A percentile compares a stretch with the other conserved stretches of the same genome.
Conservation (phyloP, 2,888 invertebrate genomes). For the Chalcosyrphus nemorum region DNA sequence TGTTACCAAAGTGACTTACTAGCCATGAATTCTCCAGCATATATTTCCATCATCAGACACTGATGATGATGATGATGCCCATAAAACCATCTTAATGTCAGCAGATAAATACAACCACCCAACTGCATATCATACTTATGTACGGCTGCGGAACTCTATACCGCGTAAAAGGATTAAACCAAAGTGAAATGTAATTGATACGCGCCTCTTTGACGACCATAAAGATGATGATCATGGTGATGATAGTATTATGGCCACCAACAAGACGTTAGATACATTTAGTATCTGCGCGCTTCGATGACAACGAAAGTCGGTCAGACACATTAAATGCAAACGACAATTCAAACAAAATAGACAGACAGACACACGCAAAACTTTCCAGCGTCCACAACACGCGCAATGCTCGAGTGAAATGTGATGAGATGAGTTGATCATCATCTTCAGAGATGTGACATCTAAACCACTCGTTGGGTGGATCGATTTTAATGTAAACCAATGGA, state of each 20-base stretch:
- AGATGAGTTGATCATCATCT: too few relatives aligned
- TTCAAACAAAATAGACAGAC: conserved; percentile 14
- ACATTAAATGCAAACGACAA: conserved; percentile 65
- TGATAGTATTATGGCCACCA: conserved; percentile 61
- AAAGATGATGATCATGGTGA: conserved; percentile 64
- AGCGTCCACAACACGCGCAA: too few relatives aligned
- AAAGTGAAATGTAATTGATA: conserved; percentile 63
- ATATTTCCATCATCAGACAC: background rate
- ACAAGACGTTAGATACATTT: conserved; percentile 18
- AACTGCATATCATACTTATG: too few relatives aligned
- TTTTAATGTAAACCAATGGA: conserved; percentile 61
- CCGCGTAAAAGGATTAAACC: conserved; percentile 47
- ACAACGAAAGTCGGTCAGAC: conserved; percentile 66
- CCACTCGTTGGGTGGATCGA: conserved; percentile 60
- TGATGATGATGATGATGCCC: conserved; percentile 41
- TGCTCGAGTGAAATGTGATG: conserved; percentile 40
- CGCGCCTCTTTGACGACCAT: conserved; percentile 49
- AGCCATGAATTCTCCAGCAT: background rate
- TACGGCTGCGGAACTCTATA: background rate
- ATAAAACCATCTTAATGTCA: conserved; percentile 44
- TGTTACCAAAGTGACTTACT: background rate
- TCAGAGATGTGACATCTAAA: conserved; percentile 23
- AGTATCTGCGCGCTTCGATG: background rate
- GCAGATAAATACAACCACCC: conserved; percentile 29
- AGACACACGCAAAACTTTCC: conserved; percentile 46